Evolutionary conservation across 2,113 vertebrate genomes (phyloP), one percentile per base, ranked within the genome.

Genomic region (Macquaria ambigua): DNA sequence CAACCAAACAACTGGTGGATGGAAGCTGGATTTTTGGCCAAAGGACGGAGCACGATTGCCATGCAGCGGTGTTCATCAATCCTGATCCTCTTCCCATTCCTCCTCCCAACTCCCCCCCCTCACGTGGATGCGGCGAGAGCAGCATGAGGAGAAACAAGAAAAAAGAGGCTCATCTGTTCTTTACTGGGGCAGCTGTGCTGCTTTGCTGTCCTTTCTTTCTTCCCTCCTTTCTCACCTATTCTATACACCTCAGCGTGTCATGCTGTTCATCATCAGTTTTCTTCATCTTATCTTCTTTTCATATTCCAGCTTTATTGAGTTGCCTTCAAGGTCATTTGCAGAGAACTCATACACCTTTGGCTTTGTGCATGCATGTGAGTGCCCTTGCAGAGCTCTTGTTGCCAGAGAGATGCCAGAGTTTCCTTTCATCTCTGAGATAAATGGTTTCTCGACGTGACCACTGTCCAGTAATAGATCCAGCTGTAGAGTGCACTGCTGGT

Each of bases 51-150:
- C 58, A 56, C 66, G 4, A 56, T 77, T 70, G 34, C 66, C 58
- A 77, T 84, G 68, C 82, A 82, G 78, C 31, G 8, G 86, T 61
- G 62, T 79, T 79, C 56, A 82, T 80, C 61, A 58, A 15, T 81
- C 43, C 25, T 52, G 21, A 79, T 73, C 85, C 52, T 15, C 66
- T 25, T 71, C 69, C 11, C 56, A 37, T 78, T 58, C 55, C 86
- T 72, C 68, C 77, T 71, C 81, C 84, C 81, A 20, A 5, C 43
- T 18, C 28, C 72, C 48, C 56, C 62, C 59, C 53, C 28, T 92
- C 91, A 94, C 92, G 91, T 94, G 92, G 90, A 91, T 92, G 87
- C 88, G 14, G 82, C 55, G 87, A 77, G 77, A 82, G 75, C 71
- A 83, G 77, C 92, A 90, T 92, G 93, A 90, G 91, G 85, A 78